Base-by-base conservation (phyloP, 2,888 invertebrate genomes). In the Pandemis corylana region DNA sequence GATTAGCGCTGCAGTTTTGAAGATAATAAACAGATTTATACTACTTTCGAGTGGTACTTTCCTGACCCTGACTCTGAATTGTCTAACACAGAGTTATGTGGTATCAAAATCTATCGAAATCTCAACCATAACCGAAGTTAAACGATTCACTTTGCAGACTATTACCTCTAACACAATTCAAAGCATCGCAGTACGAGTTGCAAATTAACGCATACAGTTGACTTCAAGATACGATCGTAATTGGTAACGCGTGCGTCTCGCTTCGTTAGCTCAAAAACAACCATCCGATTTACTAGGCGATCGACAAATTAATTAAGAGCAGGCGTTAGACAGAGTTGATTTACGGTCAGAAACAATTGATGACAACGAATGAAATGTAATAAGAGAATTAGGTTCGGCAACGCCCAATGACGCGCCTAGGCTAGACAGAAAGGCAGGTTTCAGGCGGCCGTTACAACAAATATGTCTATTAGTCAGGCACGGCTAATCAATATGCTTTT, bases 401-500 rank as follows among this genome's bases (percentile, higher is more conserved):
- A 79, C 83, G 83, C 83, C 83, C 76, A 76, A 76, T 62, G 77
- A 77, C 83, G 73, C 80, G 77, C 79, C 78, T 77, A 73, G 79
- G 56, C 80, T 76, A 83, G 84, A 81, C 81, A 78, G 78, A 78
- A 76, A 76, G 80, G 77, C 80, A 80, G 78, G 76, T 75, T 76
- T 76, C 67, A 71, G 72, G 76, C 73, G 68, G 76, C 76, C 75
- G 76, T 79, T 80, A 80, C 79, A 70, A 79, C 85, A 82, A 85
- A 86, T 84, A 88, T 82, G 84, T 83, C 83, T 83, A 81, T 82
- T 80, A 81, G 85, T 82, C 84, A 85, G 85, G 83, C 86, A 80
- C 85, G 78, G 82, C 83, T 84, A 88, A 91, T 91, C 90, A 85
- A 92, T 91, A 90, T 76, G 83, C 87, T 89, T 86, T 89, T 82